Evolutionary conservation across 1,140 invertebrate genomes (phyloP).

Genomic region (Apis florea): DNA sequence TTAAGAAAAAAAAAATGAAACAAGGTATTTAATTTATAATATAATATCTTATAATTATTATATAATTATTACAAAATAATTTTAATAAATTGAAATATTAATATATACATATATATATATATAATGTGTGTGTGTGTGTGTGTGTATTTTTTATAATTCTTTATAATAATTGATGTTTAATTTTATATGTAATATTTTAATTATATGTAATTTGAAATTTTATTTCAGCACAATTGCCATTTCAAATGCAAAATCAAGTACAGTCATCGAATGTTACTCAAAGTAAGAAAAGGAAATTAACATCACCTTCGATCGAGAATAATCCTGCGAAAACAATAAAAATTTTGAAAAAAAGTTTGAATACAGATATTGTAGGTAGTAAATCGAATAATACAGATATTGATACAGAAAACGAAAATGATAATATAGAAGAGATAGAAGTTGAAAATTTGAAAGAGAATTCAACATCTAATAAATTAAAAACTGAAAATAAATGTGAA

Average conservation of each 20-base stretch:
- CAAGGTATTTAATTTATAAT: constrained; percentile 67
- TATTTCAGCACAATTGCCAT: constrained; percentile 74
- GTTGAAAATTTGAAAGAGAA: constrained; percentile 38
- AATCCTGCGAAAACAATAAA: constrained; percentile 72
- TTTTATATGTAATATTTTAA: too few relatives aligned
- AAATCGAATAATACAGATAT: not conserved
- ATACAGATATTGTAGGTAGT: not conserved
- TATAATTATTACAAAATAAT: not conserved
- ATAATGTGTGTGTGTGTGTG: too few relatives aligned
- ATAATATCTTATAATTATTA: not conserved
- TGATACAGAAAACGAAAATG: not conserved
- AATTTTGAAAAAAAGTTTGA: constrained; percentile 68
- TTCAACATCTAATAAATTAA: constrained; percentile 32
- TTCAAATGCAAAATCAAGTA: constrained; percentile 68
- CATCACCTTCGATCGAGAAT: constrained; percentile 60
- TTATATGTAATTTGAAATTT: constrained; percentile 30
- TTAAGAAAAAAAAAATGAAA: constrained; percentile 71
- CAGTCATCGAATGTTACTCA: constrained; percentile 57
- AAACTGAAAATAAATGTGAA: constrained; percentile 13
- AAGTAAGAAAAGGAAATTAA: constrained; percentile 75
- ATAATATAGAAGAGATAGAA: not conserved
- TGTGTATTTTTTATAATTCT: not conserved
- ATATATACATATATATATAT: not conserved
- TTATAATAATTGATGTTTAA: not conserved
- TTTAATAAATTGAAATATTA: not conserved